Evolutionary conservation across 1,140 invertebrate species (phyloP).

Genomic region (Magallana gigas): DNA sequence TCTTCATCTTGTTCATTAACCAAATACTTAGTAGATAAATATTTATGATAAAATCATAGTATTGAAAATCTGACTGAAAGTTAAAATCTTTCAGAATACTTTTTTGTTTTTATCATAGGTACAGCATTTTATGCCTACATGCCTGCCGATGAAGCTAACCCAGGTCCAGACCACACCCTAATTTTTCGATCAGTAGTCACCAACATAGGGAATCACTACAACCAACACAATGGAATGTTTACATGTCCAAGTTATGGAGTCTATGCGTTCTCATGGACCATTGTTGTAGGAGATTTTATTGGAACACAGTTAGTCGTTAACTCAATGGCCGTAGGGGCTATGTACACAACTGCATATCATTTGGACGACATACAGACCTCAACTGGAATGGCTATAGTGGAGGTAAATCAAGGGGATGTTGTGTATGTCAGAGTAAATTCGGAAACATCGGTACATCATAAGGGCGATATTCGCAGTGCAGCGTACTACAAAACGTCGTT

Average conservation of each 20-base stretch:
- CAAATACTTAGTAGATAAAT: too few species aligned
- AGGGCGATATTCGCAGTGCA: neutral
- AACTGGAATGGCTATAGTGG: neutral
- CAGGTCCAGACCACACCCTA: neutral
- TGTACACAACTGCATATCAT: neutral
- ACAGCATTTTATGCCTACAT: neutral
- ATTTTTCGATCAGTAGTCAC: neutral
- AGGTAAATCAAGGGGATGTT: neutral
- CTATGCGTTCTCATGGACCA: slow-evolving; percentile 14
- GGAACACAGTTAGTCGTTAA: slow-evolving; percentile 9
- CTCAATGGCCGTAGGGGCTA: neutral
- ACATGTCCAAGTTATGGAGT: neutral
- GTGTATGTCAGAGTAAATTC: neutral
- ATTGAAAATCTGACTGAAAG: too few species aligned
- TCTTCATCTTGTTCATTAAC: too few species aligned
- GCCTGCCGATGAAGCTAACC: neutral
- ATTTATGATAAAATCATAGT: too few species aligned
- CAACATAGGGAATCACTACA: slow-evolving; percentile 17
- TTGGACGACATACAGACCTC: neutral
- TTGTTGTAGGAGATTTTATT: neutral
- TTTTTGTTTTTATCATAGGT: neutral
- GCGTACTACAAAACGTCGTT: neutral
- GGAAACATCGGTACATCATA: neutral
- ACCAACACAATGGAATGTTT: slow-evolving; percentile 18
- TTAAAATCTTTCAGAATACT: neutral